Evolutionary conservation across 2,797 vertebrate genomes (phyloP).

Genomic region (Microcaecilia unicolor): DNA sequence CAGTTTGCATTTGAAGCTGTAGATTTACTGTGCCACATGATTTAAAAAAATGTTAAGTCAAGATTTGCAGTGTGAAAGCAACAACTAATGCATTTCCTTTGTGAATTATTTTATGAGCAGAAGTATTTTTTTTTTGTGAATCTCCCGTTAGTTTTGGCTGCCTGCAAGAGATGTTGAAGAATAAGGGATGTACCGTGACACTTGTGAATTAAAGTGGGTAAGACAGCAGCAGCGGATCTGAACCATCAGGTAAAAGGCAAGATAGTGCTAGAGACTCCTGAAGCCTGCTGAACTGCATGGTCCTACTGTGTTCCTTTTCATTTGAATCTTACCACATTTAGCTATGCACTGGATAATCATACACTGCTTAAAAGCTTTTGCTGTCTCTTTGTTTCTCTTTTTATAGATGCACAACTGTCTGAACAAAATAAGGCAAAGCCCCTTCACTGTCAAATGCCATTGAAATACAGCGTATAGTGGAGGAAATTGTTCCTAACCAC

Average conservation of each 20-base stretch:
- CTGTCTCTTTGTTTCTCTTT: not conserved
- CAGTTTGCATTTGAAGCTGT: too few relatives aligned
- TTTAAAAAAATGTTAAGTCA: too few relatives aligned
- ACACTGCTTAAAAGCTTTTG: not conserved
- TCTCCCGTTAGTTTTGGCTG: not conserved
- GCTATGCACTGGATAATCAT: not conserved
- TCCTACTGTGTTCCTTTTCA: not conserved
- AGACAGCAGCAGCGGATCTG: conserved; percentile 1
- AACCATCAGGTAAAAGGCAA: not conserved
- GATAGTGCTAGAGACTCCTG: not conserved
- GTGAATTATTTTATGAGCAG: too few relatives aligned
- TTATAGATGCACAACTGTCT: not conserved
- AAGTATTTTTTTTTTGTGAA: too few relatives aligned
- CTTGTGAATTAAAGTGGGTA: not conserved
- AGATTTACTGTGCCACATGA: too few relatives aligned
- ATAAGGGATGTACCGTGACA: not conserved
- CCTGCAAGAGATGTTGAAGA: not conserved
- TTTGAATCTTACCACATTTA: not conserved
- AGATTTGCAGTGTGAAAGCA: too few relatives aligned
- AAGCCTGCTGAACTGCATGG: conserved; percentile 7
- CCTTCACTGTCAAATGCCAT: not conserved
- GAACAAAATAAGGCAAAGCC: not conserved
- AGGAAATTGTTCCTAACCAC: not conserved
- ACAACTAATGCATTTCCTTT: too few relatives aligned
- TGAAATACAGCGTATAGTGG: not conserved